phyloP scores from a whole-genome alignment of 2,888 invertebrate species.

The Bruchidius siliquastri region DNA sequence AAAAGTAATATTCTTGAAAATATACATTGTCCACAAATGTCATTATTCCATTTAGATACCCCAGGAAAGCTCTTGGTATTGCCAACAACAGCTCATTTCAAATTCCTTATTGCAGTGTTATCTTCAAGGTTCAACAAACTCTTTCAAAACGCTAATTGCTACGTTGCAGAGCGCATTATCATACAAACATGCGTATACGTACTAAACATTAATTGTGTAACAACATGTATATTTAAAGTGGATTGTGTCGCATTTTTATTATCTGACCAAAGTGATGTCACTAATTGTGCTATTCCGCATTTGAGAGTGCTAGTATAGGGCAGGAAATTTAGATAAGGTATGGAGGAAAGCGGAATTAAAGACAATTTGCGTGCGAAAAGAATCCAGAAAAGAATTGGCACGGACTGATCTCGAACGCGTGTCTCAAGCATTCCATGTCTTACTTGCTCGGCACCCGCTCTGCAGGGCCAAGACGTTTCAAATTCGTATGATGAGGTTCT shows the following conservation, averaged over 20 bases:
- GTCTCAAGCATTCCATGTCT: too few relatives aligned
- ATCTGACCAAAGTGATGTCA: neutral
- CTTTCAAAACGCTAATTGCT: neutral
- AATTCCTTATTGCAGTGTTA: neutral
- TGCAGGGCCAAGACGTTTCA: too few relatives aligned
- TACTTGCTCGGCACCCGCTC: too few relatives aligned
- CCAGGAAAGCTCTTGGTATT: neutral
- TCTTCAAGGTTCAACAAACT: neutral
- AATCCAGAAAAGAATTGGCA: too few relatives aligned
- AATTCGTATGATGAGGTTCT: too few relatives aligned
- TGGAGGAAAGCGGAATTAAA: too few relatives aligned
- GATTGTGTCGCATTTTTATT: neutral
- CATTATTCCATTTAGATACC: too few relatives aligned
- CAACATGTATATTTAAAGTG: neutral
- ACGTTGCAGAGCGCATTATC: neutral
- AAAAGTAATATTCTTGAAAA: too few relatives aligned
- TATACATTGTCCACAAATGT: too few relatives aligned
- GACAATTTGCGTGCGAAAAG: too few relatives aligned
- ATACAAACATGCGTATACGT: neutral
- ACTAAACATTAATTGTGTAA: neutral
- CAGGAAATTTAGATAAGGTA: neutral
- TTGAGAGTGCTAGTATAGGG: neutral
- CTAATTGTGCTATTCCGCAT: neutral
- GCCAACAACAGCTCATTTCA: neutral
- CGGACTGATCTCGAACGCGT: too few relatives aligned